These are phyloP conservation scores for Podocnemis expansa DNA, from an alignment of 2,113 vertebrate genomes.

Conservation along the genomic window DNA sequence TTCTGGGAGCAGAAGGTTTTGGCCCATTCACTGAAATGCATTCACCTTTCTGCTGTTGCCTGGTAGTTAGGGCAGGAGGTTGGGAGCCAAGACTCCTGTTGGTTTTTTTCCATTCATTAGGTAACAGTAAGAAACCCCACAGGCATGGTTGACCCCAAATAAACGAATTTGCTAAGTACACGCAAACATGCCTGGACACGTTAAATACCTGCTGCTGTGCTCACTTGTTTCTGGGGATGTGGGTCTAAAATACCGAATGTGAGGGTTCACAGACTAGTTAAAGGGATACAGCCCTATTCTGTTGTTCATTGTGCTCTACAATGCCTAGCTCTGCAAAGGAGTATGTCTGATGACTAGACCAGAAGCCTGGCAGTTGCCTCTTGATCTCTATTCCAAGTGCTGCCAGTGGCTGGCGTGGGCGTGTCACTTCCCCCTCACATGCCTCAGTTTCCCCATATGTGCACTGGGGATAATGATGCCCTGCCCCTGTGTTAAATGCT, in stretches of 20 bases:
- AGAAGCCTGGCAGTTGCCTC: background rate
- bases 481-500: background rate
- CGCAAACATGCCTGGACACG: background rate
- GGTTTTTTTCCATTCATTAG: too few species aligned
- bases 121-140: too few species aligned
- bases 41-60: too few species aligned
- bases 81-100: too few species aligned
- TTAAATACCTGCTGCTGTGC: background rate
- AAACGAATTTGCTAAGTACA: background rate
- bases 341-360: background rate
- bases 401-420: background rate
- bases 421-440: background rate
- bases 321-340: background rate
- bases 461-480: background rate
- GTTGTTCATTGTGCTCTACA: background rate
- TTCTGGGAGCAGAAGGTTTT: background rate
- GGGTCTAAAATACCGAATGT: background rate
- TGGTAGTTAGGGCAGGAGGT: too few species aligned
- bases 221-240: background rate
- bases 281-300: background rate
- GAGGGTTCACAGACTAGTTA: background rate
- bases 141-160: background rate
- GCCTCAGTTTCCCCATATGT: background rate
- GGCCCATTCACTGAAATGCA: too few species aligned
- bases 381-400: background rate